phyloP scores from a whole-genome alignment of 2,797 vertebrate species.

The Etheostoma perlongum region DNA sequence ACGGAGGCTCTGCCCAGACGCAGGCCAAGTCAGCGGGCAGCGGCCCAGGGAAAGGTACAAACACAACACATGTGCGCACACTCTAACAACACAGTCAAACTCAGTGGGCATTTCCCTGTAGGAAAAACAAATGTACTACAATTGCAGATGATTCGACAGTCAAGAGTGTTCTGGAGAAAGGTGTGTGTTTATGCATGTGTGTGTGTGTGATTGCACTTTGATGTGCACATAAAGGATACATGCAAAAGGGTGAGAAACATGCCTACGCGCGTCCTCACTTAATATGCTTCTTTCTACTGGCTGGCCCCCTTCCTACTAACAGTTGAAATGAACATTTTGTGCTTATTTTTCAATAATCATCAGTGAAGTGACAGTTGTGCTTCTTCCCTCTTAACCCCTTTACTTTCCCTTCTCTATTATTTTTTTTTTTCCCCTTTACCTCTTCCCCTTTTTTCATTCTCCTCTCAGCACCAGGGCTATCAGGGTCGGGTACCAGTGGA shows the following conservation, averaged over 20 bases:
- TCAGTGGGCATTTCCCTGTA: slow-evolving; percentile 43
- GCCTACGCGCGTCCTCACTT: slow-evolving; percentile 61
- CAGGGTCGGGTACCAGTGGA: slow-evolving; percentile 84
- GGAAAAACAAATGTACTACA: slow-evolving; percentile 47
- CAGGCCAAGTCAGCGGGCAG: slow-evolving; percentile 93
- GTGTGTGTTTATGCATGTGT: slow-evolving; percentile 73
- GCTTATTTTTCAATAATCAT: slow-evolving; percentile 25
- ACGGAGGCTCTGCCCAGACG: slow-evolving; percentile 92
- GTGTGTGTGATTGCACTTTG: slow-evolving; percentile 54
- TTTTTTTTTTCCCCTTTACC: slow-evolving; percentile 9
- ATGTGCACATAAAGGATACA: slow-evolving; percentile 42
- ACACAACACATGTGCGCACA: slow-evolving; percentile 45
- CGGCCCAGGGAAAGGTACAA: slow-evolving; percentile 96
- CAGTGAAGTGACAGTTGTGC: slow-evolving; percentile 38
- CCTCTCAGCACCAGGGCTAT: slow-evolving; percentile 79
- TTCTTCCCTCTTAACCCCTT: slow-evolving; percentile 31
- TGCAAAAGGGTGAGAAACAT: slow-evolving; percentile 48
- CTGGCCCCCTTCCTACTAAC: slow-evolving; percentile 77
- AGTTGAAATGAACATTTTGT: slow-evolving; percentile 45
- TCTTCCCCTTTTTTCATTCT: slow-evolving; percentile 16
- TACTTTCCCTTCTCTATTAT: slow-evolving; percentile 21
- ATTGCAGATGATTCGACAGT: slow-evolving; percentile 63
- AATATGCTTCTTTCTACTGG: slow-evolving; percentile 76
- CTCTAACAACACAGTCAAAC: slow-evolving; percentile 37
- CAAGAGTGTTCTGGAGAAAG: slow-evolving; percentile 55